phyloP scores from a whole-genome alignment of 1,140 invertebrate species.

The Teleopsis dalmanni region DNA sequence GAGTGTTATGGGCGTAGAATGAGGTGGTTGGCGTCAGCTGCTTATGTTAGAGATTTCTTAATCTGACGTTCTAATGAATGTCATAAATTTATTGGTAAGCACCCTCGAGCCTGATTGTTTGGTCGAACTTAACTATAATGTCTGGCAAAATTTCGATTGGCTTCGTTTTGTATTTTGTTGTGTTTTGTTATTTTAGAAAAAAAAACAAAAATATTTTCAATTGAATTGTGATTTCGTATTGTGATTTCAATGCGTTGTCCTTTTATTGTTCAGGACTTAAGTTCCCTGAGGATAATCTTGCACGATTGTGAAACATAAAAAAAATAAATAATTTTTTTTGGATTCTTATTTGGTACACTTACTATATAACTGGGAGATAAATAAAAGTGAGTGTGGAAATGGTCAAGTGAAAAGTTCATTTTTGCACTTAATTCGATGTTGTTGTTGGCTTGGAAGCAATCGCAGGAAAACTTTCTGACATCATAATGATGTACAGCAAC shows the following conservation, averaged over 20 bases:
- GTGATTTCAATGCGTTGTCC: slow-evolving; percentile 24
- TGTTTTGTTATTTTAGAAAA: slow-evolving; percentile 3
- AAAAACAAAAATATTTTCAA: slow-evolving; percentile 16
- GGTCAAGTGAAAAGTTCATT: too few species aligned
- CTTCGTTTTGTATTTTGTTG: slow-evolving; percentile 12
- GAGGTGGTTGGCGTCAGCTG: slow-evolving; percentile 30
- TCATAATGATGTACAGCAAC: too few species aligned
- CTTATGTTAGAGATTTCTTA: slow-evolving; percentile 30
- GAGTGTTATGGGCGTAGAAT: background rate
- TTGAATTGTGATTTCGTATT: slow-evolving; percentile 22
- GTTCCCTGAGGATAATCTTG: slow-evolving; percentile 5
- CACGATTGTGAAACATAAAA: background rate
- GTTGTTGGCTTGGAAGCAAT: too few species aligned
- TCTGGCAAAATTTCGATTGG: slow-evolving; percentile 7
- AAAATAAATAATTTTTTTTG: background rate
- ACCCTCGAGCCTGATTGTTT: slow-evolving; percentile 2
- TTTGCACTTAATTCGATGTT: too few species aligned
- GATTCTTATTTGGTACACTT: too few species aligned
- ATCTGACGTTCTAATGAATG: slow-evolving; percentile 44
- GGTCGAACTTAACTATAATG: background rate
- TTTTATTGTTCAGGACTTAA: background rate
- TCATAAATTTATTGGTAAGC: slow-evolving; percentile 43
- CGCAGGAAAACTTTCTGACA: too few species aligned
- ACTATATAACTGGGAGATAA: too few species aligned
- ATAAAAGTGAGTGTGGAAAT: background rate